Percentiles rank a stretch among this genome's conserved stretches.
Evolutionary conservation across 53 echinoderm and acorn worm genomes (phyloP).

Genomic region (Zoroaster sp.): DNA sequence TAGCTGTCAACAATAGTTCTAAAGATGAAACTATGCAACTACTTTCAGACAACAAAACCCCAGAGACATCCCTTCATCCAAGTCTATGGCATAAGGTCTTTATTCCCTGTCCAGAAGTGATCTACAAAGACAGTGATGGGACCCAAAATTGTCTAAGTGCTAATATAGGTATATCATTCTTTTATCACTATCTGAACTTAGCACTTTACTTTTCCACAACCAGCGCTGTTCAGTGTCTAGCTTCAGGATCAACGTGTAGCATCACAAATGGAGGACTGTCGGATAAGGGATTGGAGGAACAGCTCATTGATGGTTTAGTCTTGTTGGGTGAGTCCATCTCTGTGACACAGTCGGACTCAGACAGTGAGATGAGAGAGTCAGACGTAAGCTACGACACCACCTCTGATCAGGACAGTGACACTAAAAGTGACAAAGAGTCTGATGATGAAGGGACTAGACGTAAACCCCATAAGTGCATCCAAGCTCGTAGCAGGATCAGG

Average conservation of each 20-base stretch:
- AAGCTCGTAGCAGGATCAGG: not conserved
- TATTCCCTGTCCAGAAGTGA: slow-evolving; percentile 21
- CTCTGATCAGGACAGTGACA: not conserved
- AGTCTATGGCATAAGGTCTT: slow-evolving; percentile 1
- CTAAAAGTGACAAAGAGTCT: not conserved
- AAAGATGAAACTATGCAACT: too few species aligned
- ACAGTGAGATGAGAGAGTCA: not conserved
- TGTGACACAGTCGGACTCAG: not conserved
- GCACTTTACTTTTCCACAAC: slow-evolving; percentile 1
- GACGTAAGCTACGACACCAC: not conserved
- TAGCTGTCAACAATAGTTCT: not conserved
- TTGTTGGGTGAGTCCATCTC: not conserved
- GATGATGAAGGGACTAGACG: not conserved
- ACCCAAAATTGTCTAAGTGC: not conserved
- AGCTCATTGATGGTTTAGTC: not conserved
- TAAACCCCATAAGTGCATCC: slow-evolving; percentile 5
- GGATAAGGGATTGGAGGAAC: not conserved
- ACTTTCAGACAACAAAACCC: not conserved
- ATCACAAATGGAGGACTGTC: not conserved
- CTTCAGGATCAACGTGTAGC: not conserved
- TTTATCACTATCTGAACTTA: slow-evolving; percentile 32
- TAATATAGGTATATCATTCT: not conserved
- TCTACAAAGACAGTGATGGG: not conserved
- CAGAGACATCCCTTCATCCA: too few species aligned
- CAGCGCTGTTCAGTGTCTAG: not conserved